A percentile compares a stretch with the other conserved stretches of the same genome.
Evolutionary conservation across 2,888 invertebrate species (phyloP).

Genomic region (Tenthredo livida): DNA sequence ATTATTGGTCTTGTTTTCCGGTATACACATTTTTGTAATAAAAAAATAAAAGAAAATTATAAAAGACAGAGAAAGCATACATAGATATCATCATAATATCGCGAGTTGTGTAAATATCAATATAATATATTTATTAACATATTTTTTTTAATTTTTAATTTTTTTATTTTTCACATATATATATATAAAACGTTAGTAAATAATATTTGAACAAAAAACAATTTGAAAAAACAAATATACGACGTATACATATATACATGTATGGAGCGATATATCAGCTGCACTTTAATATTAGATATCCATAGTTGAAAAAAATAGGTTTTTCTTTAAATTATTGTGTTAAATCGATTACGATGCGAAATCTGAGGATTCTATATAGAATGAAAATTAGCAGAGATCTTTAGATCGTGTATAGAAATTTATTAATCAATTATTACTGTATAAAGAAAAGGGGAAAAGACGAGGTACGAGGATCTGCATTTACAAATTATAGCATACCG

Average conservation of each 20-base stretch:
- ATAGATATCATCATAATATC: background rate
- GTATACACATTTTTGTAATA: too few species aligned
- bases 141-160: background rate
- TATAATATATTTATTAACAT: background rate
- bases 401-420: too few species aligned
- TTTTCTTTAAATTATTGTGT: background rate
- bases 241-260: background rate
- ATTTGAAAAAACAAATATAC: background rate
- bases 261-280: background rate
- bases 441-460: too few species aligned
- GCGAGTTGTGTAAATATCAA: background rate
- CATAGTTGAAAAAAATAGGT: background rate
- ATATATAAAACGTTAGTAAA: background rate
- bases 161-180: background rate
- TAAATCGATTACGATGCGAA: too few species aligned
- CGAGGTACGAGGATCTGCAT: too few species aligned
- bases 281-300: too few species aligned
- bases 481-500: background rate
- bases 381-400: too few species aligned
- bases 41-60: background rate
- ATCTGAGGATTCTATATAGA: too few species aligned
- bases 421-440: too few species aligned
- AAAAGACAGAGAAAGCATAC: background rate
- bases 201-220: conserved; percentile 16
- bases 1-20: too few species aligned